These are phyloP conservation scores for Neotoxoptera formosana DNA, from an alignment of 1,140 invertebrate species.

Conservation along the genomic window DNA sequence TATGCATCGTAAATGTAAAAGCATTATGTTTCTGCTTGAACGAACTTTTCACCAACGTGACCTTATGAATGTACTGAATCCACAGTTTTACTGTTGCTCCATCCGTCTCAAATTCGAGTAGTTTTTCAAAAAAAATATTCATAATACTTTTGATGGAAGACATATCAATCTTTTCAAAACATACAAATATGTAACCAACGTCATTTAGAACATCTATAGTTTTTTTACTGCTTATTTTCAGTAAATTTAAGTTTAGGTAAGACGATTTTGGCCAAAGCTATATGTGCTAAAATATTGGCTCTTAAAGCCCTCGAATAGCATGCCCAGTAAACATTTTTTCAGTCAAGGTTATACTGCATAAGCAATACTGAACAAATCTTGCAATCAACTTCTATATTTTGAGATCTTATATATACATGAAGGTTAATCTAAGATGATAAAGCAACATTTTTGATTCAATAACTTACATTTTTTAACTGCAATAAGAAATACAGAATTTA, in stretches of 20 bases:
- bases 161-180: background rate
- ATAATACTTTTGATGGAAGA: background rate
- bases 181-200: background rate
- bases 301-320: background rate
- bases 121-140: background rate
- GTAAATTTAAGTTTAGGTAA: background rate
- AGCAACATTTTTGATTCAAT: background rate
- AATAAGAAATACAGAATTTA: background rate
- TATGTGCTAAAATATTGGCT: background rate
- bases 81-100: background rate
- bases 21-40: background rate
- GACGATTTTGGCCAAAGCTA: background rate
- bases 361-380: background rate
- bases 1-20: background rate
- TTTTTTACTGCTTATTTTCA: background rate
- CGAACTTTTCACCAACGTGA: background rate
- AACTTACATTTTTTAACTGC: conserved; percentile 9
- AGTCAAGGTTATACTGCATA: background rate
- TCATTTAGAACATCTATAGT: background rate
- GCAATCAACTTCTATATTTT: background rate
- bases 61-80: background rate
- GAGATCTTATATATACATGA: background rate
- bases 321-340: background rate
- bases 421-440: background rate
- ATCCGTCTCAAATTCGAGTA: background rate